Evolutionary conservation across 1,140 invertebrate species (phyloP).

Genomic region (Euwallacea fornicatus): DNA sequence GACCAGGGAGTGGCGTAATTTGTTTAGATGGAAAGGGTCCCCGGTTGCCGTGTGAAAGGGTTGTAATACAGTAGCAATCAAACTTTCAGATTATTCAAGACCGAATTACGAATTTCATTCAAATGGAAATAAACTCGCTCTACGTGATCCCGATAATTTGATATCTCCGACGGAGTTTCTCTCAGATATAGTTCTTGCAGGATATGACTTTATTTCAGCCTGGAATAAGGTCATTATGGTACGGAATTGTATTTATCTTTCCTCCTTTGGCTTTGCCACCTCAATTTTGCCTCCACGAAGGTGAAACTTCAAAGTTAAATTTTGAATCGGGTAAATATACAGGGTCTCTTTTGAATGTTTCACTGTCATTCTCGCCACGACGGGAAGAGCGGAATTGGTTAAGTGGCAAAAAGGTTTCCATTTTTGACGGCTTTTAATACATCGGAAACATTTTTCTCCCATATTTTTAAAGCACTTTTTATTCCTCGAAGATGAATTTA

Average conservation of each 20-base stretch:
- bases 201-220: constrained; percentile 31
- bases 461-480: too few species aligned
- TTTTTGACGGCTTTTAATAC: too few species aligned
- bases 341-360: too few species aligned
- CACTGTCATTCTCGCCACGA: too few species aligned
- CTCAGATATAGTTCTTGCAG: constrained; percentile 31
- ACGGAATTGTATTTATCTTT: constrained; percentile 12
- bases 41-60: constrained; percentile 34
- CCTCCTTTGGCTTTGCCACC: too few species aligned
- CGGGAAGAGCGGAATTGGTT: too few species aligned
- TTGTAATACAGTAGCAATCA: constrained; percentile 46
- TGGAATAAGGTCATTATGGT: constrained; percentile 25
- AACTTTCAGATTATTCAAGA: constrained; percentile 48
- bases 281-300: too few species aligned
- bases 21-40: constrained; percentile 32
- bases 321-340: too few species aligned
- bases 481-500: too few species aligned
- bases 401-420: too few species aligned
- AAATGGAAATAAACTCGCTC: constrained; percentile 46
- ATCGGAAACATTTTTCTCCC: too few species aligned
- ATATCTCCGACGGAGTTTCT: constrained; percentile 11
- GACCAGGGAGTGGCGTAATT: constrained; percentile 30
- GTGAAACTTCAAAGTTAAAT: too few species aligned
- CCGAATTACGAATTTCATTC: constrained; percentile 47
- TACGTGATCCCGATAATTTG: constrained; percentile 45